Evolutionary conservation across 1,140 invertebrate species (phyloP), one percentile per base, ranked within the genome.

Genomic region (Habropoda laboriosa): DNA sequence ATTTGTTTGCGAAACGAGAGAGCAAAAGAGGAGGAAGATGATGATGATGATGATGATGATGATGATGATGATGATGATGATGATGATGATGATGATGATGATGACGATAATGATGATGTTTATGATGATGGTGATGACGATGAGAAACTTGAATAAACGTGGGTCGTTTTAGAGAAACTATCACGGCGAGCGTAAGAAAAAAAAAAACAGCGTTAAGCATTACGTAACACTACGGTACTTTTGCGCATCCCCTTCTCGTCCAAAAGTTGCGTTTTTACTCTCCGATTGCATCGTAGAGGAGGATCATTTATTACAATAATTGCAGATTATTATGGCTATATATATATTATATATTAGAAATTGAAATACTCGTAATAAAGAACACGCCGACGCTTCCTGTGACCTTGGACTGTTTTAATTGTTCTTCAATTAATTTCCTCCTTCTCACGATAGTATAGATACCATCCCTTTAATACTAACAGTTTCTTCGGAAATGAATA

Each of bases 281-380:
- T 87, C 76, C 75, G 71, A 86, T 85, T 66, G 78, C 85, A 88
- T 88, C 86, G 86, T 87, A 87, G 83, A 88, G 87, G 83, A 87
- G 76, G 83, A 90, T 91, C 84, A 90, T 90, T 91, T 88, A 91
- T 89, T 91, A 90, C 87, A 88, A 88, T 87, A 90, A 88, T 80
- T 90, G 83, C 89, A 91, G 85, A 91, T 90, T 90, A 92, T 89
- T 91, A 91, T 91, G 89, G 88, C 89, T 92, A 91, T 85, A 89
- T 91, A 90, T 90, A 91, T 90, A 90, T 90, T 91, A 89, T 91
- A 92, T 91, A 91, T 91, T 92, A 92, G 90, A 92, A 90, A 92
- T 90, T 92, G 88, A 92, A 91, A 90, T 92, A 92, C 87, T 92
- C 91, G 84, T 91, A 92, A 92, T 91, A 91, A 92, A 92, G 88